Evolutionary conservation across 2,888 invertebrate genomes (phyloP), one percentile per base, ranked within the genome.

Genomic region (Lycophotia porphyrea): DNA sequence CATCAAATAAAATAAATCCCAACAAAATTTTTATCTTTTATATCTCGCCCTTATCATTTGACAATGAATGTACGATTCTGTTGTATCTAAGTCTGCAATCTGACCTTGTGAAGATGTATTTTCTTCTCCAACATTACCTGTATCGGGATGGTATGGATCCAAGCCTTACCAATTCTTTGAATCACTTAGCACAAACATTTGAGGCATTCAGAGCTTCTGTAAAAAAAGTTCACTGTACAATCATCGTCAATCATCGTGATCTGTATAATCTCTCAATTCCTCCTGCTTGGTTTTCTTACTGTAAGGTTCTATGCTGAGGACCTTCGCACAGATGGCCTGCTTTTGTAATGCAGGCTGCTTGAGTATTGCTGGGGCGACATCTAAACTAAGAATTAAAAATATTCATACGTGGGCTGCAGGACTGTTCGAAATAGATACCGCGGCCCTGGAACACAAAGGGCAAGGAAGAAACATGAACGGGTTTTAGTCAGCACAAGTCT

Each of bases 1-100:
- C 15, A 36, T n/a, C n/a, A 24, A 39, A n/a, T 42, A 55, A 58
- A 47, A 47, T 58, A 58, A 44, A 77, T 68, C 55, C 13, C 31
- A 24, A 42, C 18, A 34, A 24, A 1, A 18, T 44, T 36, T 36
- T 63, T 31, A 64, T 58, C 36, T 64, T 49, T 31, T 42, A 34
- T 44, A 34, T 44, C 49, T 36, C 27, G n/a, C 21, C 15, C 21
- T 77, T 78, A 76, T 78, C 76, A 49, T 61, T 49, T 76, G 71
- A 70, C 78, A 70, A 15, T 44, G 15, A 60, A 69, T 78, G 7
- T 60, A 58, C n/a, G 18, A 3, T 58, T 47, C 8, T 73, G 18
- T 8, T 74, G 15, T 76, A 70, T 61, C 42, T 42, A 34, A 78
- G 34, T 60, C 21, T 55, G 3, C 27, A 49, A 78, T 78, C 70